Percentiles rank a stretch among this genome's conserved stretches.
Evolutionary conservation across 2,113 vertebrate genomes (phyloP).

Genomic region (Lepus timidus): DNA sequence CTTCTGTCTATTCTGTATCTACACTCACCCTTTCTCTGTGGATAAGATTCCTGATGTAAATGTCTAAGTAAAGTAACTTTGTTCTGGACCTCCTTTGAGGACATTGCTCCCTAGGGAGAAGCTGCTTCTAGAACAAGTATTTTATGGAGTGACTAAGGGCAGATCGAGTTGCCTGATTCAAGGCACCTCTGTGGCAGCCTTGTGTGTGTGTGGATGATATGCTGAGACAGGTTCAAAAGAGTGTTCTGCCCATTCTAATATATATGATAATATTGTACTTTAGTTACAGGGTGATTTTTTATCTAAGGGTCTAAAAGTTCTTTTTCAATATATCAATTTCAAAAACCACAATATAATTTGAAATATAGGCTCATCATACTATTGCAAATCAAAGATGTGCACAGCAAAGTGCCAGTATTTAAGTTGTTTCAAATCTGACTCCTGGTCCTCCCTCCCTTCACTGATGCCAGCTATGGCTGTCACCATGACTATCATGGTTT

Average conservation of each 20-base stretch:
- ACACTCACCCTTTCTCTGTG: constrained; percentile 8
- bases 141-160: constrained; percentile 48
- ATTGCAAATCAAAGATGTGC: constrained; percentile 62
- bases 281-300: constrained; percentile 14
- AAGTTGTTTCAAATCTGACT: constrained; percentile 52
- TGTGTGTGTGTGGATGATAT: background rate
- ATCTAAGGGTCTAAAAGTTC: constrained; percentile 50
- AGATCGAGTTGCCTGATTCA: constrained; percentile 36
- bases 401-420: constrained; percentile 58
- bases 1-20: background rate
- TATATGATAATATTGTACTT: constrained; percentile 70
- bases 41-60: constrained; percentile 22
- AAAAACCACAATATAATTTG: constrained; percentile 52
- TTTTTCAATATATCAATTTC: constrained; percentile 63
- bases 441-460: background rate
- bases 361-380: constrained; percentile 38
- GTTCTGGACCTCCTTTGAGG: constrained; percentile 48
- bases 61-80: constrained; percentile 38
- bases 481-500: constrained; percentile 61
- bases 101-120: background rate
- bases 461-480: background rate
- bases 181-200: background rate
- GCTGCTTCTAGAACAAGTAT: constrained; percentile 30
- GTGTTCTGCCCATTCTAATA: constrained; percentile 60
- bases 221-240: constrained; percentile 29